These are phyloP conservation scores for Drosophila ohnishii DNA, from an alignment of 1,140 invertebrate genomes.

Conservation along the genomic window DNA sequence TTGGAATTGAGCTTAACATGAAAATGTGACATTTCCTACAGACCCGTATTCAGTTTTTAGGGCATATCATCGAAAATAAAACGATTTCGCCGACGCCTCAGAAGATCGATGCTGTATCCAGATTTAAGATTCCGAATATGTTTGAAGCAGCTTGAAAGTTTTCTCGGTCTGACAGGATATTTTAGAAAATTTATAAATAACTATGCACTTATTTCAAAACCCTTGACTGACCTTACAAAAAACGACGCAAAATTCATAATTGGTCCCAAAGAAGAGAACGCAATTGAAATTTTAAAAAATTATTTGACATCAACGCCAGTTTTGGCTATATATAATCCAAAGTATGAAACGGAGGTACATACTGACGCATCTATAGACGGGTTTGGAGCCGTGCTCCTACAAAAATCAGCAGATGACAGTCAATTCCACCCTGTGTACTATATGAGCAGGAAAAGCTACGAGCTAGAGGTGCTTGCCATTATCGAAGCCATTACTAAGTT, in stretches of 20 bases:
- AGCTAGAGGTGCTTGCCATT: too few relatives aligned
- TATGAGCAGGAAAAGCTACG: too few relatives aligned
- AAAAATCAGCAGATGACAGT: background rate
- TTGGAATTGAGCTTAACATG: background rate
- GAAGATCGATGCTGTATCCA: background rate
- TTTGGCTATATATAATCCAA: background rate
- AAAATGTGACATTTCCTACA: background rate
- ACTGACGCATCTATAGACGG: background rate
- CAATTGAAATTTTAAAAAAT: background rate
- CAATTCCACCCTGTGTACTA: too few relatives aligned
- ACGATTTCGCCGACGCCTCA: constrained; percentile 3
- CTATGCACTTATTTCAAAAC: background rate
- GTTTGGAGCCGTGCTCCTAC: background rate
- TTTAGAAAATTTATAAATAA: constrained; percentile 15
- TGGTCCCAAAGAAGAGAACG: background rate
- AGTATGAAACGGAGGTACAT: background rate
- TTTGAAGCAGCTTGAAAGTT: constrained; percentile 18
- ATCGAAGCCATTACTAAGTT: too few relatives aligned
- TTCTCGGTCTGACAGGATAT: constrained; percentile 23
- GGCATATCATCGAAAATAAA: constrained; percentile 8
- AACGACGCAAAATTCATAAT: background rate
- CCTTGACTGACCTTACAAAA: background rate
- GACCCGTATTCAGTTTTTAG: background rate
- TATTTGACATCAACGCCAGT: background rate
- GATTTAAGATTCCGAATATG: constrained; percentile 3